A percentile compares a stretch with the other conserved stretches of the same genome.
These are phyloP conservation scores for Netelia virgata DNA, from an alignment of 2,888 invertebrate genomes.

Conservation along the genomic window DNA sequence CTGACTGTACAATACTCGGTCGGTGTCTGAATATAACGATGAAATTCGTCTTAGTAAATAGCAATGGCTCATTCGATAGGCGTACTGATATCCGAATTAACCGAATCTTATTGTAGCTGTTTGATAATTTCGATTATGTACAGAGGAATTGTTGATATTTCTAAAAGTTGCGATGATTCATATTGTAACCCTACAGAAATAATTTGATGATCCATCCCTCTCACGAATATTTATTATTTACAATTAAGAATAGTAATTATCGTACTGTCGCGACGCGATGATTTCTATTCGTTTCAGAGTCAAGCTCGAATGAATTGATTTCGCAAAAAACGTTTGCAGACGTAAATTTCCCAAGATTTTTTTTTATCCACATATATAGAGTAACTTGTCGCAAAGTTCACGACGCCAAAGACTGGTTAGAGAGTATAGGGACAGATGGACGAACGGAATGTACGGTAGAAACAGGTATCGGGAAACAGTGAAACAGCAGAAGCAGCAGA, in stretches of 20 bases:
- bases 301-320: not conserved
- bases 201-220: not conserved
- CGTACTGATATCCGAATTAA: constrained; percentile 28
- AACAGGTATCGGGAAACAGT: constrained; percentile 37
- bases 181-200: not conserved
- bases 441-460: constrained; percentile 25
- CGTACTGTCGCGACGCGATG: not conserved
- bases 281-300: not conserved
- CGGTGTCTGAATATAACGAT: constrained; percentile 15
- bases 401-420: not conserved
- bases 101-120: not conserved
- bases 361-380: no score
- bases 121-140: not conserved
- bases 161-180: not conserved
- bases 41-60: constrained; percentile 20
- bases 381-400: not conserved
- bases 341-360: no score
- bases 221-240: not conserved
- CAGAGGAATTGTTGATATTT: not conserved
- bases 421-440: constrained; percentile 29
- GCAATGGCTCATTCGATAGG: constrained; percentile 2
- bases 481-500: constrained; percentile 52
- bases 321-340: not conserved
- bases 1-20: not conserved
- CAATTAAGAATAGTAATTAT: not conserved